Evolutionary conservation across 2,113 vertebrate species (phyloP).

Genomic region (Nestor notabilis): DNA sequence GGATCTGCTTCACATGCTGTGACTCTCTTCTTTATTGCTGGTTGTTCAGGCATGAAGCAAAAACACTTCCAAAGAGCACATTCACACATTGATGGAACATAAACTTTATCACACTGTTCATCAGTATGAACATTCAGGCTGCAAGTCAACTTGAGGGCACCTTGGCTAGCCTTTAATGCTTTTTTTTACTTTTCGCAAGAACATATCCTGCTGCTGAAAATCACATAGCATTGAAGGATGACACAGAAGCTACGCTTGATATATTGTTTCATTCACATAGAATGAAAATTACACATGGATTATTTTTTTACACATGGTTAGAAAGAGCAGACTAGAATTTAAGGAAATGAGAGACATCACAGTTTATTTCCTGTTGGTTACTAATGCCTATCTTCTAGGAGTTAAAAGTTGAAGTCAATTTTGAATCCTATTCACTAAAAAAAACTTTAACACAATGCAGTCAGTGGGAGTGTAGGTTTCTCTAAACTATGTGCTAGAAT

Average conservation of each 20-base stretch:
- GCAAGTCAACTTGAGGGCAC: slow-evolving; percentile 14
- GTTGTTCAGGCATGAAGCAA: slow-evolving; percentile 27
- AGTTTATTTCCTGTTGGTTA: background rate
- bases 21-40: background rate
- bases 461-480: background rate
- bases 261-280: background rate
- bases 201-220: background rate
- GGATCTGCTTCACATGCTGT: background rate
- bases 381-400: background rate
- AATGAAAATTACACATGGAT: background rate
- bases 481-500: background rate
- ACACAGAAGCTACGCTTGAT: background rate
- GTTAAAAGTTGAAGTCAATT: background rate
- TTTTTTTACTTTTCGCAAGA: background rate
- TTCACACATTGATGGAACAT: slow-evolving; percentile 47
- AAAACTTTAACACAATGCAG: background rate
- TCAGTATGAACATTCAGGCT: background rate
- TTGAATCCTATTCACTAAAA: background rate
- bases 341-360: background rate
- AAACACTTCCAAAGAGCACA: slow-evolving; percentile 14
- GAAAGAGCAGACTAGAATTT: background rate
- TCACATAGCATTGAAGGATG: background rate
- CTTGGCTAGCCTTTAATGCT: background rate
- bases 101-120: slow-evolving; percentile 30
- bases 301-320: background rate